Evolutionary conservation across 2,888 invertebrate genomes (phyloP).

Genomic region (Drosophila mayaguana): DNA sequence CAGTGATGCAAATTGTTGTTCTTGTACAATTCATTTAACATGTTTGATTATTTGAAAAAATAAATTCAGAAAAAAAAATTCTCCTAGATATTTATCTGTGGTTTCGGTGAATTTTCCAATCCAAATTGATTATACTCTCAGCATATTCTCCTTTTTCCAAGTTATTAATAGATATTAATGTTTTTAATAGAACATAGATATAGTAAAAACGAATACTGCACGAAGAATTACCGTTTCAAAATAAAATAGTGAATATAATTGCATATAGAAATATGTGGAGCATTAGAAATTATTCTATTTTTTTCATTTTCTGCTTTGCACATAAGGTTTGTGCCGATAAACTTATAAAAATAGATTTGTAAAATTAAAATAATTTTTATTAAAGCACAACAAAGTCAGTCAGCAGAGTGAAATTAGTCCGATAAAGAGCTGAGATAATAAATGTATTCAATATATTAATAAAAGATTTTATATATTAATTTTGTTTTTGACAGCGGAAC

Average conservation of each 20-base stretch:
- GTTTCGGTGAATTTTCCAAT: background rate
- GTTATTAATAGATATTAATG: background rate
- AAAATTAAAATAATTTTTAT: constrained; percentile 43
- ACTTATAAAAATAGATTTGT: constrained; percentile 48
- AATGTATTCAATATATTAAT: constrained; percentile 13
- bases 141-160: background rate
- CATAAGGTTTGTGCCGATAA: constrained; percentile 40
- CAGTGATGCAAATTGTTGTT: background rate
- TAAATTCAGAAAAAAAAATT: background rate
- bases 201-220: too few species aligned
- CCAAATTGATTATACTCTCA: background rate
- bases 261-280: constrained; percentile 10
- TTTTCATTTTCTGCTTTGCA: constrained; percentile 15
- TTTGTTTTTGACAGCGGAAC: constrained; percentile 62
- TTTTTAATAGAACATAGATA: background rate
- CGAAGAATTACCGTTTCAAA: background rate
- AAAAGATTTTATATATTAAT: background rate
- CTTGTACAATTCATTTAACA: background rate
- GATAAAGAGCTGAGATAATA: constrained; percentile 22
- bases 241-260: constrained; percentile 2
- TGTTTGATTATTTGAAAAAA: background rate
- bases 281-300: constrained; percentile 18
- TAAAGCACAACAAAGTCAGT: constrained; percentile 33
- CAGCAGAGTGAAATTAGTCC: constrained; percentile 25
- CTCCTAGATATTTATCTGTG: background rate